Evolutionary conservation across 1,140 invertebrate species (phyloP), one percentile per base, ranked within the genome.

Genomic region (Triops longicaudatus): DNA sequence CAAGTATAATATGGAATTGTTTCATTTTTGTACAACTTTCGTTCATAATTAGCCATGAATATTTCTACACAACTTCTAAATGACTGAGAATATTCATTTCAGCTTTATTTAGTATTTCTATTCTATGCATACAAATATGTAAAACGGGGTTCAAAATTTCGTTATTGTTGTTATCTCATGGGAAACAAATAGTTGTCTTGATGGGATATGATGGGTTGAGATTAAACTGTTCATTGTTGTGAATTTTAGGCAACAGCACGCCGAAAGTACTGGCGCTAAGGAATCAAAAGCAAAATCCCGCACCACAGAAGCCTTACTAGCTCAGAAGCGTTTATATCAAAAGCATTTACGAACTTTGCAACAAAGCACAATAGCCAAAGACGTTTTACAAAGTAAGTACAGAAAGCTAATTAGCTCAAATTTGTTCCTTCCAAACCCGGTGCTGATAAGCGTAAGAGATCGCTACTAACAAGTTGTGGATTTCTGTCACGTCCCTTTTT

Each of bases 291-390:
- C 31, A 17, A 72, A 77, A 26, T 31, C 63, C 1, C 83, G 82
- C 73, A 82, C 81, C 73, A 82, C 82, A 1, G 82, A 85, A 75
- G 80, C 79, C 9, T 73, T 86, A 22, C 76, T 86, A 17, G 84
- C 84, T 73, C 85, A 85, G 77, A 84, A 86, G 80, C 84, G 83
- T 78, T 78, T 83, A 6, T 83, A 85, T 42, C 85, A 86, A 78
- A 80, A 84, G 14, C 85, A 86, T 79, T 81, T 86, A 9, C 79
- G 84, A 43, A 82, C 80, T 42, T 78, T 86, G 11, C 85, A 86
- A 78, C 84, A 85, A 78, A 82, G 82, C 72, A 82, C 83, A 17
- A 43, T 84, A 28, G 82, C 83, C 22, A 82, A 81, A 72, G 83
- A 85, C 63, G 82, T 84, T 17, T 76, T 83, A 22, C 78, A 82